Percentiles rank a stretch among this genome's conserved stretches.
Evolutionary conservation across 1,140 invertebrate genomes (phyloP).

Genomic region (Heliconius hewitsoni): DNA sequence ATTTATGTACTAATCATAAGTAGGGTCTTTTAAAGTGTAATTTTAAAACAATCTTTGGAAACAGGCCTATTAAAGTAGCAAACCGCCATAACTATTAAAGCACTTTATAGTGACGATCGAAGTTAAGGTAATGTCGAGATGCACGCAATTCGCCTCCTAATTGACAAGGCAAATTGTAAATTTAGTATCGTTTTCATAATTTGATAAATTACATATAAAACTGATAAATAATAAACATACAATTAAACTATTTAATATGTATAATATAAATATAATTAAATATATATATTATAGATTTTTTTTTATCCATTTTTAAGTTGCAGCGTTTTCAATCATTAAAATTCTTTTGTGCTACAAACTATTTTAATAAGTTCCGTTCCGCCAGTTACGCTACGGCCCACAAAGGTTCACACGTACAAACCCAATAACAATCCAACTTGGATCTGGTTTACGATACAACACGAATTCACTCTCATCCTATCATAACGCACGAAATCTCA

Average conservation of each 20-base stretch:
- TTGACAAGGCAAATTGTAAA: constrained; percentile 38
- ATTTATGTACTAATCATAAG: constrained; percentile 13
- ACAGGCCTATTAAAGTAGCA: constrained; percentile 25
- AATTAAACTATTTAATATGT: neutral
- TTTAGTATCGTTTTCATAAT: constrained; percentile 47
- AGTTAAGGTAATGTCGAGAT: constrained; percentile 30
- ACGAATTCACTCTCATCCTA: constrained; percentile 53
- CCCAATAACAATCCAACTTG: constrained; percentile 59
- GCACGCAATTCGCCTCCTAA: constrained; percentile 44
- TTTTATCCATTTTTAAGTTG: neutral
- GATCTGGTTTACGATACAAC: constrained; percentile 61
- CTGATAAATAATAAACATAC: neutral
- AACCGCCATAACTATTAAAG: constrained; percentile 15
- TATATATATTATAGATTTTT: neutral
- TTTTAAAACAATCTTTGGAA: constrained; percentile 41
- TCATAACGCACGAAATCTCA: constrained; percentile 75
- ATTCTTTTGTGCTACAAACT: constrained; percentile 44
- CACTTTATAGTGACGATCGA: constrained; percentile 17
- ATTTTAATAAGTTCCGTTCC: constrained; percentile 39
- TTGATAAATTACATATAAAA: constrained; percentile 39
- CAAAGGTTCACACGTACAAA: constrained; percentile 53
- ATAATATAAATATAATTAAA: neutral
- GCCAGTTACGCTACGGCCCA: constrained; percentile 9
- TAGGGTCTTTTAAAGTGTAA: constrained; percentile 36
- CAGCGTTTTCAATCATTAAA: constrained; percentile 30